Evolutionary conservation across 2,113 vertebrate species (phyloP), one percentile per base, ranked within the genome.

Genomic region (Sprattus sprattus): DNA sequence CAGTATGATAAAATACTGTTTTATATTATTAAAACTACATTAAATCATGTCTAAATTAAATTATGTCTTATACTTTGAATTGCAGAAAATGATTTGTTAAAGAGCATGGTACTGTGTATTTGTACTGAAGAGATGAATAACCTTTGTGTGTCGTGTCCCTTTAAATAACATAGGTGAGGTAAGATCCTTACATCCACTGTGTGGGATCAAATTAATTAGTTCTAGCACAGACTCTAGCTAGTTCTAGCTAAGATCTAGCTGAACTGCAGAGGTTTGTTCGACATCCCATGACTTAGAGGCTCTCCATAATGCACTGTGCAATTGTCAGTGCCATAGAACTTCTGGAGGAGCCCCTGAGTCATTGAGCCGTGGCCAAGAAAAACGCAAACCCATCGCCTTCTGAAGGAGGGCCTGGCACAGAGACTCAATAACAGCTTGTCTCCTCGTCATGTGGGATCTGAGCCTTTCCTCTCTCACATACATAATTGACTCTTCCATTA

Each of bases 401-500:
- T 78, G 71, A 39, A 78, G 28, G 28, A 78, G 71, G 71, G 28
- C 71, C 71, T 78, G 71, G 71, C 71, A 15, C 28, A 3, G 28
- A 39, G 28, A 32, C 32, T 39, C 28, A 16, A 4, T 15, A 13
- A 78, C 71, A 78, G 71, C 67, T 82, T 85, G 82, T 81, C 46
- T 28, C 71, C 28, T 11, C 71, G 28, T 39, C 13, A 78, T 78
- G 28, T 39, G 71, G 71, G 71, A 78, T 78, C 28, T 11, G 32
- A 78, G 71, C 25, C 25, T 22, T 4, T 32, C 71, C 71, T 39
- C 71, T 28, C 71, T 16, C 32, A 78, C 82, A 88, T 81, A 90
- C 89, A 89, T 92, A 89, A 89, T 91, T 90, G 89, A 86, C 89
- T 91, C 82, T 90, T 93, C 85, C 89, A 89, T 91, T 90, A 91